Evolutionary conservation across 2,113 vertebrate genomes (phyloP).

Genomic region (Gallinago jamesoni): DNA sequence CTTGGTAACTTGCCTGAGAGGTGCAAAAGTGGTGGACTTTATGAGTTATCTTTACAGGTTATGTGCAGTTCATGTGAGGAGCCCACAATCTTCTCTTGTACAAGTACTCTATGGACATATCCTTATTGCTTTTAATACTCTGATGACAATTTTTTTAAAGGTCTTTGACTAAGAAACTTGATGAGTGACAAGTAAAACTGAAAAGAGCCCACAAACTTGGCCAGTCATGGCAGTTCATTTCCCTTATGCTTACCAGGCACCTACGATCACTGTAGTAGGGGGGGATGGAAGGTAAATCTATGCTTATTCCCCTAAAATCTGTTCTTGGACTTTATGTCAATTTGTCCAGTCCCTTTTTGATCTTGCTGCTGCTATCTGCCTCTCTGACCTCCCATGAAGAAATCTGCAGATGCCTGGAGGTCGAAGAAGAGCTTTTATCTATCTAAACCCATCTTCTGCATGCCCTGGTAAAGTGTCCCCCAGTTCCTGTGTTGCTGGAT

Average conservation of each 20-base stretch:
- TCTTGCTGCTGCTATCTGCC: background rate
- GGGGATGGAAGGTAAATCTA: background rate
- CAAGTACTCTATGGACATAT: no score
- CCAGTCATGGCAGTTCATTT: background rate
- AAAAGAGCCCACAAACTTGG: background rate
- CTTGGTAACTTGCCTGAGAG: background rate
- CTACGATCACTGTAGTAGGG: no score
- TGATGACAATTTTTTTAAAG: background rate
- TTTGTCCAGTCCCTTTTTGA: background rate
- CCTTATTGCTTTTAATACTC: background rate
- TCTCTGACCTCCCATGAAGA: background rate
- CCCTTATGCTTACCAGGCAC: background rate
- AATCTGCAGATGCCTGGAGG: background rate
- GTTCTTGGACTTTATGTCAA: background rate
- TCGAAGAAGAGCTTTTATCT: background rate
- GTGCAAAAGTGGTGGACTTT: background rate
- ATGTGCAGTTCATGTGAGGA: background rate
- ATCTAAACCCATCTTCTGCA: background rate
- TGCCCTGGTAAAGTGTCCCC: background rate
- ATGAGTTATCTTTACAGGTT: background rate
- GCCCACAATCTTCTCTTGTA: background rate
- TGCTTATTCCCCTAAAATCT: background rate
- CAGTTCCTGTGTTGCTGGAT: background rate
- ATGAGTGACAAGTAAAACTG: background rate
- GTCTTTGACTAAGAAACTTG: background rate